Base-by-base conservation (phyloP, 2,113 vertebrate genomes). In the Furnarius figulus region DNA sequence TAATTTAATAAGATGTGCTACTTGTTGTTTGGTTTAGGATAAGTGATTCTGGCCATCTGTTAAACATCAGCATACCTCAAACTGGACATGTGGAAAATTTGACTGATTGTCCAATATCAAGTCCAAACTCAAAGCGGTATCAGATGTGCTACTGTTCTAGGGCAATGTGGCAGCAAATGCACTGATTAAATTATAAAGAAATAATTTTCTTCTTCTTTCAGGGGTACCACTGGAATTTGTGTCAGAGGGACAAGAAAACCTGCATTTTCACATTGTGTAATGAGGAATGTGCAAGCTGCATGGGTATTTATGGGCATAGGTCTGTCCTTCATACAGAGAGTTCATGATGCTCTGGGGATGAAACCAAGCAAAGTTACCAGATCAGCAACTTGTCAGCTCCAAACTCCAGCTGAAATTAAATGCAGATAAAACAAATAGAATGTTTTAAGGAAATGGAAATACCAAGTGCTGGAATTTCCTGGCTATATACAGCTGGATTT, bases 361-460 rank as follows among this genome's bases (percentile, higher is more conserved):
- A 92, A 97, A 95, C 49, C 76, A 90, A 91, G 84, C 80, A 96
- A 93, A 87, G 89, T 95, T 92, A 94, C 90, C 93, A 92, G 88
- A 93, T 97, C 96, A 94, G 88, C 90, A 93, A 65, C 90, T 93
- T 92, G 80, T 96, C 96, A 95, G 70, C 27, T 70, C 62, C 83
- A 92, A 70, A 49, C 80, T 93, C 52, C 71, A 90, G 46, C 61
- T 66, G 73, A 93, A 96, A 96, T 94, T 91, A 95, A 94, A 92
- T 27, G 30, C 92, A 96, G 92, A 96, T 90, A 90, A 95, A 97
- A 82, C 83, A 95, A 96, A 96, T 76, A 85, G 83, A 93, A 95
- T 93, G 37, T 79, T 96, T 96, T 67, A 97, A 92, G 89, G 33
- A 97, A 96, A 95, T 96, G 89, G 87, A 96, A 97, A 97, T 96